phyloP scores from a whole-genome alignment of 2,888 invertebrate genomes.

The Tenthredo mesomela region DNA sequence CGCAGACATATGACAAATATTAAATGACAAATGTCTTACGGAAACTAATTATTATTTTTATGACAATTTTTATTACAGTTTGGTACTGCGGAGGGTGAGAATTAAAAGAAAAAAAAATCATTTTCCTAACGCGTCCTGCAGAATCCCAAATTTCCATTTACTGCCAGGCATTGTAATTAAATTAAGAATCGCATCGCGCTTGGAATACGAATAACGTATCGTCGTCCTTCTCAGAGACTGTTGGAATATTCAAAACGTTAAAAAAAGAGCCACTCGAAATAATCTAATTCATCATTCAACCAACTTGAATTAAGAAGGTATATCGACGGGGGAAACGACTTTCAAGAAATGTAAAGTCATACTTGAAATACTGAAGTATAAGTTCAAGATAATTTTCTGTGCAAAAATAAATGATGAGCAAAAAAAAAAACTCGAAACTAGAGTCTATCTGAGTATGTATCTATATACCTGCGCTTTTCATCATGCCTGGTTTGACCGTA shows the following conservation, averaged over 20 bases:
- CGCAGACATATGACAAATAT: background rate
- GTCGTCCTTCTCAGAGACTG: background rate
- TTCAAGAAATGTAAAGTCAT: background rate
- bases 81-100: background rate
- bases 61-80: background rate
- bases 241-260: background rate
- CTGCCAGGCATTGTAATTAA: background rate
- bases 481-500: background rate
- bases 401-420: background rate
- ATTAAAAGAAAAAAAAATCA: background rate
- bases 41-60: background rate
- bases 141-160: conserved; percentile 12
- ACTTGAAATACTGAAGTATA: background rate
- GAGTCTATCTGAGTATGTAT: background rate
- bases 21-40: background rate
- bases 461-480: background rate
- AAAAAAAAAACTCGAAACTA: background rate
- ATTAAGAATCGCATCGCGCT: background rate
- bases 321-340: background rate
- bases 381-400: background rate
- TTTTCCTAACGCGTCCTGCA: background rate
- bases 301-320: background rate
- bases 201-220: background rate
- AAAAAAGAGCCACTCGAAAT: background rate
- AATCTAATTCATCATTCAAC: background rate